A percentile compares a stretch with the other conserved stretches of the same genome.
Evolutionary conservation across 1,140 invertebrate genomes (phyloP).

Genomic region (Papilio polytes): DNA sequence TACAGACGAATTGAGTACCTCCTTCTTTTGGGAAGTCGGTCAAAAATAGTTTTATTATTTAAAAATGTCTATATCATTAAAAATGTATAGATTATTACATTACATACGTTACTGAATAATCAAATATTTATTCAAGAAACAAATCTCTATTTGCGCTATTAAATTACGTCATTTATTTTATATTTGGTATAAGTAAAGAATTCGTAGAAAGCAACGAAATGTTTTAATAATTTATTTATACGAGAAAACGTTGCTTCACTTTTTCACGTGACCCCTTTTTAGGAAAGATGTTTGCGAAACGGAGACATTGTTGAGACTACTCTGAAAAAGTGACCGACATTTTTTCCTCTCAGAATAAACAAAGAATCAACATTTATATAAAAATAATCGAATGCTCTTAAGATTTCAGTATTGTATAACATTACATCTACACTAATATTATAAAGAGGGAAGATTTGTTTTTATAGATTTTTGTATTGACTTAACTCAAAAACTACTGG

Average conservation of each 20-base stretch:
- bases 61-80: too few species aligned
- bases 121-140: background rate
- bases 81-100: too few species aligned
- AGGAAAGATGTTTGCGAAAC: constrained; percentile 7
- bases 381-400: too few species aligned
- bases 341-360: background rate
- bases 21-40: too few species aligned
- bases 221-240: constrained; percentile 13
- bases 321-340: constrained; percentile 20
- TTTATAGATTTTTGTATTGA: too few species aligned
- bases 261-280: constrained; percentile 16
- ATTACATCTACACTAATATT: too few species aligned
- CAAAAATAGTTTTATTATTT: too few species aligned
- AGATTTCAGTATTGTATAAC: too few species aligned
- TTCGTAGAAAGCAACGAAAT: background rate
- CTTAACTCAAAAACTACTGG: too few species aligned
- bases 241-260: constrained; percentile 19
- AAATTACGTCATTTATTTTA: background rate
- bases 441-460: too few species aligned
- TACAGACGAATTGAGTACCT: too few species aligned
- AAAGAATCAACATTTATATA: background rate
- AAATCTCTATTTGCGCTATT: background rate
- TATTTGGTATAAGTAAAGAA: background rate
- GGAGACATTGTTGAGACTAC: background rate
- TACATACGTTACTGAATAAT: background rate